Base-by-base conservation (phyloP, 2,888 invertebrate species). In the Lydus trimaculatus region DNA sequence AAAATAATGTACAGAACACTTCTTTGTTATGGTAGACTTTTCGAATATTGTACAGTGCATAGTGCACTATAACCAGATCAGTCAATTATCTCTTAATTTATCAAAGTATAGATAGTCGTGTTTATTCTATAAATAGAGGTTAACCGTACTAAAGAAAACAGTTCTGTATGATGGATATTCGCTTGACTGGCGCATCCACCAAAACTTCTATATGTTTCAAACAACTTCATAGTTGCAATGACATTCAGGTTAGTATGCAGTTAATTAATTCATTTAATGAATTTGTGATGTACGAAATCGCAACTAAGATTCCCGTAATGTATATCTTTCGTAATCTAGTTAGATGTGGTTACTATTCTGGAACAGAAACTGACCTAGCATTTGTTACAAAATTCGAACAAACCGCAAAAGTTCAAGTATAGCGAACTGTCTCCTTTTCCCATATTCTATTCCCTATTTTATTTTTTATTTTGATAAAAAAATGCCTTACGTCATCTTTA, bases 241-340 rank as follows among this genome's bases (percentile, higher is more conserved):
- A 20, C 20, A 15, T n/a, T 58, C 58, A 28, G 6, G 31, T 25
- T 58, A 20, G n/a, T 15, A 7, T 58, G 20, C 71, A 68, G 64
- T 73, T 71, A 71, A 75, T 73, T 79, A 81, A 82, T 83, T 79
- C 78, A 81, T 81, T 81, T 82, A 81, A 80, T 80, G 80, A 82
- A 82, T 79, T 82, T 80, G 78, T 81, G 81, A 81, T 82, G 81
- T 82, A 82, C 80, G 79, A 81, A 82, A 82, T 81, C 80, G 78
- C 77, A 76, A 75, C 76, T 79, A 77, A 78, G 75, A 78, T 78
- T 78, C 73, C 72, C 73, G 79, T 77, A 78, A 79, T 77, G 78
- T 78, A 80, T 79, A 79, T 81, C 80, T 77, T 72, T 75, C 72
- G 75, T 82, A 83, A 83, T 83, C 82, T 80, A 79, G 81, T 82